Percentiles rank a stretch among this genome's conserved stretches.
Evolutionary conservation across 2,888 invertebrate genomes (phyloP).

Genomic region (Sinopyrophorus schimmeli): DNA sequence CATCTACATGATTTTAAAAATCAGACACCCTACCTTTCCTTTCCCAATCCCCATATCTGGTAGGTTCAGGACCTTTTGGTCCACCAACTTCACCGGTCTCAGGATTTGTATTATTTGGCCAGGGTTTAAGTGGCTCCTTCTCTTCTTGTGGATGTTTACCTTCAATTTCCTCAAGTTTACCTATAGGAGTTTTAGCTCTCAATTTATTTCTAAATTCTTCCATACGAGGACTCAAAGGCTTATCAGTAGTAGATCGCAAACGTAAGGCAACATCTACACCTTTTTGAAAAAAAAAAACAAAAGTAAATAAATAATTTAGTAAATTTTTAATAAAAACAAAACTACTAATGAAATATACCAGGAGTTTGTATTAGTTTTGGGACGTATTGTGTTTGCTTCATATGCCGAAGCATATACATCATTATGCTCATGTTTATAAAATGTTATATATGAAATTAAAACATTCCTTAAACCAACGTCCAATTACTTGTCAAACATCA

Average conservation of each 20-base stretch:
- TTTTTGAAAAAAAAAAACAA: background rate
- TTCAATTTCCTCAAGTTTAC: conserved; percentile 76
- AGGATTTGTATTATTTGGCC: conserved; percentile 88
- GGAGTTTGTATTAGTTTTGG: conserved; percentile 31
- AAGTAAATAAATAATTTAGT: too few relatives aligned
- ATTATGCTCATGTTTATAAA: conserved; percentile 48
- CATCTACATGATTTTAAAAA: conserved; percentile 68
- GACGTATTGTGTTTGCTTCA: conserved; percentile 42
- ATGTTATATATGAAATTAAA: too few relatives aligned
- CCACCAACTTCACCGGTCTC: conserved; percentile 94
- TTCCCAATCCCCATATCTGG: conserved; percentile 99
- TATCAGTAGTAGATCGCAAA: conserved; percentile 17
- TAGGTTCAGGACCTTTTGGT: conserved; percentile 96
- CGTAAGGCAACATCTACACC: conserved; percentile 20
- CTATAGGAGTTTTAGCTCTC: conserved; percentile 65
- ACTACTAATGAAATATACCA: too few relatives aligned
- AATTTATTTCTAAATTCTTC: conserved; percentile 76
- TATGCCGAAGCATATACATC: conserved; percentile 49
- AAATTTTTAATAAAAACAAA: too few relatives aligned
- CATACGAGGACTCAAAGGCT: conserved; percentile 59
- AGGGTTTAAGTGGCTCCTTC: conserved; percentile 80
- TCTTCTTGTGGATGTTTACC: conserved; percentile 75
- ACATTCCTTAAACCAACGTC: too few relatives aligned
- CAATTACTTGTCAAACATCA: too few relatives aligned
- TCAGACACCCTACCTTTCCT: conserved; percentile 95